These are phyloP conservation scores for Euzetes globulus DNA, from an alignment of 2,888 invertebrate genomes.

Conservation along the genomic window DNA sequence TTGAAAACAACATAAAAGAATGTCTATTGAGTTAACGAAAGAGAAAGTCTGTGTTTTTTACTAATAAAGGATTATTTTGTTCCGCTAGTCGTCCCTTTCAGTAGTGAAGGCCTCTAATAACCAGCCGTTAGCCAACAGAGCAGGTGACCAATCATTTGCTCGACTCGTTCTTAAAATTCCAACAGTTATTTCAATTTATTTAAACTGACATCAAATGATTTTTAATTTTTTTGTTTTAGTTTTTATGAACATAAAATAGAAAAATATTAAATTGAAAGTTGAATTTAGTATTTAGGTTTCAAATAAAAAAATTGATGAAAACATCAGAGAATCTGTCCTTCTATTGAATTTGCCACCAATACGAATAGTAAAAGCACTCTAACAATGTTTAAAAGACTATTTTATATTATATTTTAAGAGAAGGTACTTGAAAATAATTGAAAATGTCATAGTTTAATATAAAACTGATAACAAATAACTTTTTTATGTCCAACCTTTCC, in stretches of 20 bases:
- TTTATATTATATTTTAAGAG: background rate
- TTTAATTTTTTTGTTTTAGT: background rate
- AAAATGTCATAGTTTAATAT: background rate
- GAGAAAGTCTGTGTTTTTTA: constrained; percentile 2
- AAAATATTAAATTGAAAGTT: no score
- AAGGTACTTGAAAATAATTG: background rate
- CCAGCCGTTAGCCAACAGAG: background rate
- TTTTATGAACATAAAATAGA: no score
- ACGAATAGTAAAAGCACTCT: no score
- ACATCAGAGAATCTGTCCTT: no score
- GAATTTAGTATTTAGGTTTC: no score
- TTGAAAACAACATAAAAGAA: background rate
- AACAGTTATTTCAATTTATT: background rate
- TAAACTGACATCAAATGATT: background rate
- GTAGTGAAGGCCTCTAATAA: background rate
- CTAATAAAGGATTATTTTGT: constrained; percentile 21
- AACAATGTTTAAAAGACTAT: no score
- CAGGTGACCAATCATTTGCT: background rate
- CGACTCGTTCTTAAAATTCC: background rate
- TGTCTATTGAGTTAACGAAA: background rate
- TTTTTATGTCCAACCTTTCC: background rate
- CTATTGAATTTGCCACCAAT: no score
- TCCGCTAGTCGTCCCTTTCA: background rate
- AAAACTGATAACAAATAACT: background rate
- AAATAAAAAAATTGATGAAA: no score